phyloP scores from a whole-genome alignment of 2,113 vertebrate genomes.

The Halcyon senegalensis region DNA sequence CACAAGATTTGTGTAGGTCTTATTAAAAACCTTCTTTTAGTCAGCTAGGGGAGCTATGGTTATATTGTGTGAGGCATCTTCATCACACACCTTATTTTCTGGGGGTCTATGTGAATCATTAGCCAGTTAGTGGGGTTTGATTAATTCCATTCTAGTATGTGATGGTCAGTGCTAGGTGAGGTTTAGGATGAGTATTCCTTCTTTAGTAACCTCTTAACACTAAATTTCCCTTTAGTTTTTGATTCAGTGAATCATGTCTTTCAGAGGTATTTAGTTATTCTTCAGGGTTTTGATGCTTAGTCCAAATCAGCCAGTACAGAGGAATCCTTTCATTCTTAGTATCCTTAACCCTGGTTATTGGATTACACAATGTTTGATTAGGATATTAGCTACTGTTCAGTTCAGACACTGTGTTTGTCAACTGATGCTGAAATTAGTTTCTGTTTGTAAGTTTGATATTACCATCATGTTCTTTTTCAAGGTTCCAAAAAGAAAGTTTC shows the following conservation, averaged over 20 bases:
- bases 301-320: neutral
- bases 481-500: neutral
- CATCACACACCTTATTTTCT: neutral
- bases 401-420: neutral
- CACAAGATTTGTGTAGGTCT: neutral
- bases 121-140: neutral
- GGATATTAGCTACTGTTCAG: neutral
- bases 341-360: neutral
- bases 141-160: neutral
- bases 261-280: neutral
- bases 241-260: neutral
- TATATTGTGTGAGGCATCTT: rapidly evolving
- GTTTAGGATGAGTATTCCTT: neutral
- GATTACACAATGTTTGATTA: neutral
- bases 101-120: neutral
- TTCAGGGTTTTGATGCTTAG: neutral
- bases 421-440: neutral
- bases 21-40: neutral
- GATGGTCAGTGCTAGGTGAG: neutral
- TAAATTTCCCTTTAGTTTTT: neutral
- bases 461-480: neutral
- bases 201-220: neutral
- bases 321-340: neutral
- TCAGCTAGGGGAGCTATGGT: neutral
- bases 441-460: neutral